These are phyloP conservation scores for Acromyrmex charruanus DNA, from an alignment of 1,140 invertebrate genomes.

Conservation along the genomic window DNA sequence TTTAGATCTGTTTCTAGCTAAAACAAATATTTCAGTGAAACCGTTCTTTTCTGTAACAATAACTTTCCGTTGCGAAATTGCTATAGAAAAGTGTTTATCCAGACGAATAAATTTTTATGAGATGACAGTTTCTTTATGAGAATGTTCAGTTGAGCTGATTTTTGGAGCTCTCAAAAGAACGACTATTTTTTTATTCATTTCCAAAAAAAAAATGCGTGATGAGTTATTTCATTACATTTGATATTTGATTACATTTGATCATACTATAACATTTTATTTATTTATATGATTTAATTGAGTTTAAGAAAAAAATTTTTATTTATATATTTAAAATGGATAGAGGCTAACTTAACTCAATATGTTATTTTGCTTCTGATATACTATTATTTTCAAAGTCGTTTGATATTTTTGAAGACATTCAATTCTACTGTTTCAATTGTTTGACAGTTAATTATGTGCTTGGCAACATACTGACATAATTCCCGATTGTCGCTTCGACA, in stretches of 20 bases:
- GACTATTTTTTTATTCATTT: not conserved
- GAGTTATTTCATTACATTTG: too few species aligned
- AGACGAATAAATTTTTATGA: constrained; percentile 12
- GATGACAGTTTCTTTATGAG: not conserved
- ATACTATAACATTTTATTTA: not conserved
- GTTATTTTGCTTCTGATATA: not conserved
- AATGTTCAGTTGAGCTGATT: not conserved
- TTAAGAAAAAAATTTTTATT: not conserved
- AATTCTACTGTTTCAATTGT: constrained; percentile 33
- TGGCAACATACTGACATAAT: constrained; percentile 38
- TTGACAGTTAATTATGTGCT: constrained; percentile 42
- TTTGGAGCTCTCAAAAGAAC: not conserved
- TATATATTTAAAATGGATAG: not conserved
- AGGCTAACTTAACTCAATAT: not conserved
- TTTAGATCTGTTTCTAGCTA: too few species aligned
- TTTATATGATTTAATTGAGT: not conserved
- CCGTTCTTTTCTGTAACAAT: too few species aligned
- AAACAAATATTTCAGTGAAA: too few species aligned
- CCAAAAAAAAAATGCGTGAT: not conserved
- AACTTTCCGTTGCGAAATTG: not conserved
- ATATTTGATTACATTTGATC: constrained; percentile 21
- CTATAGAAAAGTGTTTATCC: not conserved
- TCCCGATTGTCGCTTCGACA: constrained; percentile 13
- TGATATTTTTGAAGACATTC: not conserved
- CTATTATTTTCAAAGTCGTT: not conserved